Base-by-base conservation (phyloP, 2,113 vertebrate species). In the Coryphaenoides rupestris region DNA sequence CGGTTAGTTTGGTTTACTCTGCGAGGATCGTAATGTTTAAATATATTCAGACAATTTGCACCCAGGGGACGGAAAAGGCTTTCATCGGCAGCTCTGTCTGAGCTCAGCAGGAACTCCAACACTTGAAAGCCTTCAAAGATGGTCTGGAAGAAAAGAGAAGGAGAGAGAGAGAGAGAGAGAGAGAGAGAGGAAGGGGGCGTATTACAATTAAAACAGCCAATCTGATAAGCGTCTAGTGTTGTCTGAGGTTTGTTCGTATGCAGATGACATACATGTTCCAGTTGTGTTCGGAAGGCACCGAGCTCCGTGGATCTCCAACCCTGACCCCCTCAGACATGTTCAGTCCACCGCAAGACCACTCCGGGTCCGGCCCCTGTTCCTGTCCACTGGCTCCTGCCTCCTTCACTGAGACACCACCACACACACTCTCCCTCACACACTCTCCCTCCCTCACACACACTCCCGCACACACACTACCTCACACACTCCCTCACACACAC, bases 61-160 rank as follows among this genome's bases (percentile, higher is more conserved):
- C 58, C 56, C 47, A 17, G 50, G 33, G 62, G 65, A 67, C 74
- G 65, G 74, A 81, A 81, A n/a, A 75, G 69, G 74, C 62, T 62
- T 72, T 76, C 26, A 40, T 12, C 33, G 9, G 33, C 33, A 40
- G 33, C 64, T 40, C 33, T 40, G 33, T 40, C 13, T 40, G 33
- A 40, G 68, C 62, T 62, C 71, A 77, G 75, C 59, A 54, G 75
- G 73, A 55, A 26, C 6, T 60, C 7, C 56, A 68, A 17, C 3
- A 24, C 59, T 74, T 75, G 71, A 80, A 60, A 73, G 63, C 58
- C 50, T 70, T 74, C 59, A 78, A 65, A 80, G 72, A 77, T 61
- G 63, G 52, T 28, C 47, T 13, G 45, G 71, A n/a, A n/a, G n/a
- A n/a, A 6, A 26, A 49, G 49, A 58, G 12, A 33, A 58, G 24